phyloP scores from a whole-genome alignment of 2,113 vertebrate species.

The Pluvialis apricaria region DNA sequence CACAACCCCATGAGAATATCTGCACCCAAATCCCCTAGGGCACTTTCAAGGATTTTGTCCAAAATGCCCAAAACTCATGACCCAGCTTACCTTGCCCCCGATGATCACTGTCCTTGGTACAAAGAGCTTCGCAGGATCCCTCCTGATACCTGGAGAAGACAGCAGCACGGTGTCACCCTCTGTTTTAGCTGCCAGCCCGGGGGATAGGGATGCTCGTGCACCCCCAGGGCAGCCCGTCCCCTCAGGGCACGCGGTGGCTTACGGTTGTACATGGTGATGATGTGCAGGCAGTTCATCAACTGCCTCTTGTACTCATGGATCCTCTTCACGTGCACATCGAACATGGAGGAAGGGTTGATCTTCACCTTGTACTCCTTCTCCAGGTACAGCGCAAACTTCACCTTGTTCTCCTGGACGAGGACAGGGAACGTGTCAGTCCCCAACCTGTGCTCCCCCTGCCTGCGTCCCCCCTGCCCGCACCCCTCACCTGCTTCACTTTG shows the following conservation, averaged over 20 bases:
- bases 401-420: slow-evolving; percentile 88
- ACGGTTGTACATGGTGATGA: slow-evolving; percentile 97
- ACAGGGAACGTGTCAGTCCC: neutral
- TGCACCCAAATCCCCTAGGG: neutral
- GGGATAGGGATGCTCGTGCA: accelerated
- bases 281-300: slow-evolving; percentile 93
- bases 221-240: neutral
- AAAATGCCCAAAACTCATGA: accelerated
- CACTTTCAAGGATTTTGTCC: neutral
- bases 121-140: slow-evolving; percentile 80
- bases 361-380: slow-evolving; percentile 90
- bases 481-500: slow-evolving; percentile 91
- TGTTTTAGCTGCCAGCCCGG: accelerated
- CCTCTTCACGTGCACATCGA: slow-evolving; percentile 95
- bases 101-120: slow-evolving; percentile 94
- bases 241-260: neutral
- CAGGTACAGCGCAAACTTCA: slow-evolving; percentile 89
- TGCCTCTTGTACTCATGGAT: slow-evolving; percentile 98
- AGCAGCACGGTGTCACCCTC: neutral
- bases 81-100: slow-evolving; percentile 87
- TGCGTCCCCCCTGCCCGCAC: accelerated
- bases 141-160: slow-evolving; percentile 83
- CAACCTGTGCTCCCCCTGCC: accelerated
- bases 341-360: slow-evolving; percentile 92
- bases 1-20: accelerated